Evolutionary conservation across 2,888 invertebrate genomes (phyloP), one percentile per base, ranked within the genome.

Genomic region (Endotricha flammealis): DNA sequence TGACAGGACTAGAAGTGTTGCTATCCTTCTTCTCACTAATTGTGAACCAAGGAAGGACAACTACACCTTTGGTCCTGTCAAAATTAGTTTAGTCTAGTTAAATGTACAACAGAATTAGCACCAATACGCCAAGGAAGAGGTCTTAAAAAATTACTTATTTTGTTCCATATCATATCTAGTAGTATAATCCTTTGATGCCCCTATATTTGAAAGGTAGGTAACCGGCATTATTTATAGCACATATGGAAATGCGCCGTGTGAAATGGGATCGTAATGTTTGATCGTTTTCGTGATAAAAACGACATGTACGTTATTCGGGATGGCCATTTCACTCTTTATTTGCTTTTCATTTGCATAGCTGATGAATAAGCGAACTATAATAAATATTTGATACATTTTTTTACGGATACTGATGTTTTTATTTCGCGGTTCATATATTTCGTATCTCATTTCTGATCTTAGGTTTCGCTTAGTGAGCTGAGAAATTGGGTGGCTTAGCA

Each of bases 191-290:
- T 37, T 23, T 45, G 49, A 38, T 31, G 41, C 44, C 42, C 49
- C 46, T 53, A 59, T 61, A 60, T 63, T 64, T 57, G 59, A 57
- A 64, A 67, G 64, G 65, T 59, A 64, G 61, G 64, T 60, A 60
- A 60, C 47, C 53, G 63, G 53, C 54, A 67, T 69, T 75, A 77
- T 75, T 75, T 75, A 72, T 75, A 59, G 61, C 61, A 51, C 61
- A 63, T 72, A 72, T 74, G 70, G 66, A 68, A 71, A 73, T 73
- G 57, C 60, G 53, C 63, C 53, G 62, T 58, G 69, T 64, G 66
- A 62, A 72, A 74, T 67, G 70, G 72, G 59, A 62, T 63, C 71
- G 68, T 77, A 73, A 76, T 72, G 70, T 69, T 66, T 73, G 74
- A 78, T 77, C 76, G 74, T 60, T 70, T 66, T 53, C 53, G 57